phyloP scores from a whole-genome alignment of 2,888 invertebrate species.

The Diachrysia chrysitis region DNA sequence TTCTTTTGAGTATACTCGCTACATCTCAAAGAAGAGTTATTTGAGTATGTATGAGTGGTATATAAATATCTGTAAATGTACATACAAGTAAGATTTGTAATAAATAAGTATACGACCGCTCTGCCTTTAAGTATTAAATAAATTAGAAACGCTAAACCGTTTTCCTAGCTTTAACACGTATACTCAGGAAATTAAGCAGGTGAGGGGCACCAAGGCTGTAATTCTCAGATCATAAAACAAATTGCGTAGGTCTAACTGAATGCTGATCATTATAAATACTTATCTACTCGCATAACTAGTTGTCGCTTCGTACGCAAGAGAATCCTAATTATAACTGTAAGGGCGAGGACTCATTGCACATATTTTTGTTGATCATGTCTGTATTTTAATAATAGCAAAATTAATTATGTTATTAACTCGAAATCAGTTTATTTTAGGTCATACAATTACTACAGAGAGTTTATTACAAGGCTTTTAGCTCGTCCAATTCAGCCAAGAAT shows the following conservation, averaged over 20 bases:
- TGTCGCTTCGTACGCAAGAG: conserved; percentile 19
- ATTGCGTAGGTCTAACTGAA: conserved; percentile 33
- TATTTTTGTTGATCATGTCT: background rate
- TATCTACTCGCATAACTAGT: conserved; percentile 20
- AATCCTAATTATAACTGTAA: conserved; percentile 38
- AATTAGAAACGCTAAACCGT: background rate
- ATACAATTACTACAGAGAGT: no score
- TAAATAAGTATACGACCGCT: background rate
- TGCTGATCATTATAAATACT: conserved; percentile 27
- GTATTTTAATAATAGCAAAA: background rate
- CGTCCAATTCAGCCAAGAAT: no score
- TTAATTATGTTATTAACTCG: no score
- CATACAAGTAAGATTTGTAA: background rate
- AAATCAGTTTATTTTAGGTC: no score
- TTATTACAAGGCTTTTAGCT: no score
- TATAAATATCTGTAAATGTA: no score
- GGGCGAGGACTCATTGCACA: conserved; percentile 3
- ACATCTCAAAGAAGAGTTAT: no score
- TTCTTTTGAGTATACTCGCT: no score
- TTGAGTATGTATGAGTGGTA: no score
- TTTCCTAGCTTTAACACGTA: conserved; percentile 5
- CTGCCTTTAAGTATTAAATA: background rate
- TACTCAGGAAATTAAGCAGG: conserved; percentile 15
- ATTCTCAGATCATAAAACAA: conserved; percentile 39
- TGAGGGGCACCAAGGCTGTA: conserved; percentile 12